Evolutionary conservation across 2,113 vertebrate species (phyloP).

Genomic region (Ibidorhyncha struthersii): DNA sequence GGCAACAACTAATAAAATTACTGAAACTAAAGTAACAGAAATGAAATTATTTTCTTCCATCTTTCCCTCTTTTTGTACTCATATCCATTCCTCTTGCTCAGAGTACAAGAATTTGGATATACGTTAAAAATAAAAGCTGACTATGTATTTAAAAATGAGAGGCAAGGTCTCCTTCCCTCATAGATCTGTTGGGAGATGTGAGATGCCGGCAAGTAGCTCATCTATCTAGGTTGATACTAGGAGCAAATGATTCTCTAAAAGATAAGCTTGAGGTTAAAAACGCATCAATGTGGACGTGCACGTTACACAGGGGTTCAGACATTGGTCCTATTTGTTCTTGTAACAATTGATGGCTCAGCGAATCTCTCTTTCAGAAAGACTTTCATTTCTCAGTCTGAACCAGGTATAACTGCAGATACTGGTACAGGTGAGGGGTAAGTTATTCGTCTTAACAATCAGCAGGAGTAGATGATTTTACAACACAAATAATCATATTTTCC

Average conservation of each 20-base stretch:
- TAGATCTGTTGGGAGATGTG: background rate
- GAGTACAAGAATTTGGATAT: background rate
- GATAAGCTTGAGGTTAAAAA: slow-evolving; percentile 35
- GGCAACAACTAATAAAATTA: slow-evolving; percentile 39
- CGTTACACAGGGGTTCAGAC: background rate
- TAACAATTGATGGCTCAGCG: background rate
- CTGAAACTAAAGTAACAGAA: slow-evolving; percentile 18
- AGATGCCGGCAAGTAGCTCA: background rate
- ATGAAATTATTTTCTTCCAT: slow-evolving; percentile 14
- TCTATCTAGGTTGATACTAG: background rate
- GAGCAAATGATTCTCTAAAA: slow-evolving; percentile 15
- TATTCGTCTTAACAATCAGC: background rate
- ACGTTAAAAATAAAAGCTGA: background rate
- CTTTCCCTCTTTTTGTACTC: background rate
- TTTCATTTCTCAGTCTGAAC: background rate
- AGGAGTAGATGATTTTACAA: background rate
- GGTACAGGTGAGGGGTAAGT: background rate
- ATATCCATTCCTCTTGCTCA: background rate
- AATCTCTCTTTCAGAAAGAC: background rate
- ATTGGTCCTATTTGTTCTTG: background rate
- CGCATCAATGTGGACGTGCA: background rate
- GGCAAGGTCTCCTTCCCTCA: background rate
- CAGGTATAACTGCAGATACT: background rate
- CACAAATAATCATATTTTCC: background rate
- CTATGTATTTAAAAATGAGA: background rate